Evolutionary conservation across 2,113 vertebrate genomes (phyloP), one percentile per base, ranked within the genome.

Genomic region (Gobiocypris rarus): DNA sequence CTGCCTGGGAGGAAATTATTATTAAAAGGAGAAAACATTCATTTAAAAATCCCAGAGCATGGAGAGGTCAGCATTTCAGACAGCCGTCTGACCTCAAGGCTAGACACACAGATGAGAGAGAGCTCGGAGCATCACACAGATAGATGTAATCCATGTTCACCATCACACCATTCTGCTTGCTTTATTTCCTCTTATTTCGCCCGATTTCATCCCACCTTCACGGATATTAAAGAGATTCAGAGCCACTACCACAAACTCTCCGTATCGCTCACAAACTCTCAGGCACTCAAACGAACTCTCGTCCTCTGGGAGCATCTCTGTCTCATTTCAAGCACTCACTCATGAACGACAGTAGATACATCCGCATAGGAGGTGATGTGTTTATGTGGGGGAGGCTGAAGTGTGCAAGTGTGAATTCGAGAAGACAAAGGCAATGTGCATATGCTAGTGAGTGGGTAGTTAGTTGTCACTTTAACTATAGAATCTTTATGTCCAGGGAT

Each of bases 281-380:
- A 52, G 54, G 63, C 52, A 61, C n/a, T 67, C 45, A 83, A 81
- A 45, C 1, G 50, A 76, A 83, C 58, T 56, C 73, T 71, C 8
- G n/a, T 77, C 31, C 75, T 84, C 52, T n/a, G 65, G 56, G 74
- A 77, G 26, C 80, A 81, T 48, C 71, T 73, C 69, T 76, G 69
- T 54, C 70, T 86, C 83, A 88, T 80, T 86, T 84, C 81, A 59
- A 71, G 28, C 11, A 50, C 75, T 80, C 48, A 69, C 65, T 56
- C 19, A 28, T 61, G 56, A 78, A 78, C n/a, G 81, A 83, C 83
- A 75, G 80, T 75, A 61, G 83, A 85, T 87, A 85, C 59, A 79
- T 83, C 75, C 41, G 67, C 69, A 69, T 85, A 83, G 83, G 48
- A 80, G 65, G 22, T 52, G 10, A 52, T 84, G 84, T 83, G 79